Evolutionary conservation across 30 jellyfish, hydroid and myxozoan genomes (phyloP).

Genomic region (Clytia hemisphaerica): DNA sequence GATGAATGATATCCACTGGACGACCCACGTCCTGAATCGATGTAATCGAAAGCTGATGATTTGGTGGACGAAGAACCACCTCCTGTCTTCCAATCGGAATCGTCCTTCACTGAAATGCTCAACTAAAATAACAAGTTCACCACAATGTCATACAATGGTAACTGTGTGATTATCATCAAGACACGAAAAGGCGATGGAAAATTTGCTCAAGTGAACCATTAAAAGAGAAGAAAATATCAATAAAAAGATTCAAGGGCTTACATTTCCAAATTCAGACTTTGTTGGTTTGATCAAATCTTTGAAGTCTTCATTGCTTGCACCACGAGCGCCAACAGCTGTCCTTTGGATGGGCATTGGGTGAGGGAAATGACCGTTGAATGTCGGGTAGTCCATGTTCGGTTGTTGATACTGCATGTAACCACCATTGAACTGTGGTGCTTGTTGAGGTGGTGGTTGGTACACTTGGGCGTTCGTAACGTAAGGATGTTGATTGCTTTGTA

Average conservation of each 20-base stretch:
- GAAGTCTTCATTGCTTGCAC: not conserved
- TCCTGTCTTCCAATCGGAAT: conserved; percentile 25
- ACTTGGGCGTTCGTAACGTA: conserved; percentile 12
- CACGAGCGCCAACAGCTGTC: conserved; percentile 40
- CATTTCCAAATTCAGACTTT: conserved; percentile 28
- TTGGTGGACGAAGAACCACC: not conserved
- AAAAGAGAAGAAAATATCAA: not conserved
- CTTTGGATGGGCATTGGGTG: not conserved
- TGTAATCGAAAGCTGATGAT: not conserved
- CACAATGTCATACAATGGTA: not conserved
- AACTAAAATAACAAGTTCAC: conserved; percentile 14
- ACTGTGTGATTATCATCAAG: not conserved
- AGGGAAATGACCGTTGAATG: not conserved
- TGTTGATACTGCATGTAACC: conserved; percentile 26
- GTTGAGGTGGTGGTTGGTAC: conserved; percentile 20
- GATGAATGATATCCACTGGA: conserved; percentile 63
- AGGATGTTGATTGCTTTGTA: conserved; percentile 23
- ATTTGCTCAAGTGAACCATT: not conserved
- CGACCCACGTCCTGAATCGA: conserved; percentile 59
- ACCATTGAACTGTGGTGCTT: conserved; percentile 16
- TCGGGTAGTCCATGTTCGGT: conserved; percentile 14
- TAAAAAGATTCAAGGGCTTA: too few species aligned
- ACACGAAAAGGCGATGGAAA: not conserved
- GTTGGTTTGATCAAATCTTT: not conserved
- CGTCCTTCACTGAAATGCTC: conserved; percentile 30